Evolutionary conservation across 2,888 invertebrate genomes (phyloP), one percentile per base, ranked within the genome.

Genomic region (Myopa testacea): DNA sequence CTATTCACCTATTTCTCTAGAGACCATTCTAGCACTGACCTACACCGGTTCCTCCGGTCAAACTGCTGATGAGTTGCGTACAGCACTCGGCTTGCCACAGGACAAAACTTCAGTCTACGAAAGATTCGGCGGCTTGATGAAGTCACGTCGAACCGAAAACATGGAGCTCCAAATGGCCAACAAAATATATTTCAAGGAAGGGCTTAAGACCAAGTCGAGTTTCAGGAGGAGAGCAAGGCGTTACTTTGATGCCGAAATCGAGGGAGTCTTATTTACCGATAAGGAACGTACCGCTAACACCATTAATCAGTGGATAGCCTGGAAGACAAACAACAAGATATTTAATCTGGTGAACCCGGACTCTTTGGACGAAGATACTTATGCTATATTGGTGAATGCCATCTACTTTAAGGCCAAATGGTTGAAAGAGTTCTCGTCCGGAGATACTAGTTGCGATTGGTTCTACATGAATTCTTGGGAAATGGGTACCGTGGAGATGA

Each of bases 391-490:
- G 10, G 91, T 95, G 1, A 96, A 95, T 86, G 96, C 96, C 5
- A 92, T 96, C 26, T 95, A 96, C 87, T 96, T 97, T 90, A 96
- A 95, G 90, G 94, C 95, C 7, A 91, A 91, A 55, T 97, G 96
- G 96, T 89, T 80, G 16, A 83, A 78, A 6, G 84, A 85, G 72
- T 87, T 87, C 78, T 84, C 83, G 0, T 74, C 80, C 8, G 76
- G 77, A 71, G 87, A 86, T 67, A 87, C 87, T 4, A 79, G 79
- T 16, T 73, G 79, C 4, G 79, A 90, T 78, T 91, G 92, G 3
- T 98, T 98, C 90, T 91, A 92, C 83, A 80, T 93, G 8, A 90
- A 90, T 60, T 88, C 89, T 19, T 89, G 88, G 0, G 90, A 90
- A 12, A 90, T 90, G 1, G 79, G 86, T 10, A 75, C 81, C 3